Evolutionary conservation across 2,888 invertebrate species (phyloP), one percentile per base, ranked within the genome.

Genomic region (Campaea margaritaria): DNA sequence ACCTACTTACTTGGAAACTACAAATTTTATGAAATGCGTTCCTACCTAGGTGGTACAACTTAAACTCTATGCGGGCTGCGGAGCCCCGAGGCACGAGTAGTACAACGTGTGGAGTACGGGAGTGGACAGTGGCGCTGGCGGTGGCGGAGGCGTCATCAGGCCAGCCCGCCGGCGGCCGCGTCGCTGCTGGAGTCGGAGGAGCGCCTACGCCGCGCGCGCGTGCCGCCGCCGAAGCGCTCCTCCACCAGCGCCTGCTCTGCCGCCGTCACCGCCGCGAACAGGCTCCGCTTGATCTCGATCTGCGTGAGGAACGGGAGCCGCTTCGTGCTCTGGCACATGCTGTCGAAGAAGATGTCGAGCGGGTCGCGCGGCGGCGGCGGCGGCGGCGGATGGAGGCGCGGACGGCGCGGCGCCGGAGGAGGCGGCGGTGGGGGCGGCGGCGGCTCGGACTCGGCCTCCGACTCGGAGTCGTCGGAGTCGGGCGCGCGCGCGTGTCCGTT

Each of bases 261-360:
- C 65, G 81, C 86, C 53, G 82, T 79, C 50, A 91, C 91, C 36
- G 88, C 89, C 58, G 76, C 75, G 78, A 91, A 91, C 63, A 91
- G 75, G 49, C 78, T 77, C 66, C 81, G 78, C 79, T 90, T 91
- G 65, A 91, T 88, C 70, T 82, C 82, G 63, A 91, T 84, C 76
- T 91, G 91, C 60, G 88, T 79, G 27, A 83, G 83, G 70, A 83
- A 89, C 13, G 91, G 87, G 64, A 91, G 78, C 36, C 91, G 82
- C 76, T 89, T 89, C 36, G 91, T 87, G 46, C 88, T 81, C 77
- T 91, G 89, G 73, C 91, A 91, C 91, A 91, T 91, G 81, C 90
- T 80, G 76, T 83, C 86, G 80, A 91, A 91, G 80, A 91, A 91
- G 59, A 86, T 87, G 75, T 90, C 90, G 48, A 90, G 81, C 50